phyloP scores from a whole-genome alignment of 2,888 invertebrate species.

The Ophion costatus region DNA sequence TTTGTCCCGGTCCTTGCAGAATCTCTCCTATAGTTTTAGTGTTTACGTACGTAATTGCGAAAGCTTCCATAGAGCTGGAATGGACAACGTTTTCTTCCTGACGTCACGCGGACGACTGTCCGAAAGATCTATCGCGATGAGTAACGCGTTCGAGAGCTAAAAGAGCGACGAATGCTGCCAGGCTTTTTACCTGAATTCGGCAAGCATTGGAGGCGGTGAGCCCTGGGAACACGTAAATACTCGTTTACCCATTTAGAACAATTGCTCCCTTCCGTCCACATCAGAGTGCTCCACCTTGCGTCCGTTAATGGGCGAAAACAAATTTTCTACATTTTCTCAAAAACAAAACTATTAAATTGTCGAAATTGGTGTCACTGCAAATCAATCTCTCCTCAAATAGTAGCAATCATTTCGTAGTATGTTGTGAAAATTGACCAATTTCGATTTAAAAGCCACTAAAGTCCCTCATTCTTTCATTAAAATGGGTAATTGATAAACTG shows the following conservation, averaged over 20 bases:
- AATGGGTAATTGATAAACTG: too few relatives aligned
- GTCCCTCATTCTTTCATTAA: too few relatives aligned
- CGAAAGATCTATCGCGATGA: conserved; percentile 42
- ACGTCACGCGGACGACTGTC: conserved; percentile 21
- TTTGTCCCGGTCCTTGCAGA: conserved; percentile 24
- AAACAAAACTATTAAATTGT: neutral
- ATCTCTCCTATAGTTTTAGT: conserved; percentile 12
- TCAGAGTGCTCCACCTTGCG: conserved; percentile 26
- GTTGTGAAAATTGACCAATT: neutral
- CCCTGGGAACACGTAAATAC: conserved; percentile 33
- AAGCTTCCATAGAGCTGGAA: conserved; percentile 27
- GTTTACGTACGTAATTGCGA: conserved; percentile 74
- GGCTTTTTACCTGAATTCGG: conserved; percentile 49
- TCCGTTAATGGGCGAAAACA: conserved; percentile 15
- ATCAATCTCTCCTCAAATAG: too few relatives aligned
- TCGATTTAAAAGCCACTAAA: too few relatives aligned
- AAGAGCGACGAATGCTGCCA: conserved; percentile 14
- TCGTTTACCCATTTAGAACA: conserved; percentile 38
- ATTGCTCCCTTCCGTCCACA: conserved; percentile 25
- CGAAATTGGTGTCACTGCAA: neutral
- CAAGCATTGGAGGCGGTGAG: conserved; percentile 29
- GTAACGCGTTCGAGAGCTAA: neutral
- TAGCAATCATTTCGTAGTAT: too few relatives aligned
- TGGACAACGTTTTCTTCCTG: conserved; percentile 51
- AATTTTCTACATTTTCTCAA: neutral